These are phyloP conservation scores for Parnassius orleans DNA, from an alignment of 2,888 invertebrate species.

Conservation along the genomic window DNA sequence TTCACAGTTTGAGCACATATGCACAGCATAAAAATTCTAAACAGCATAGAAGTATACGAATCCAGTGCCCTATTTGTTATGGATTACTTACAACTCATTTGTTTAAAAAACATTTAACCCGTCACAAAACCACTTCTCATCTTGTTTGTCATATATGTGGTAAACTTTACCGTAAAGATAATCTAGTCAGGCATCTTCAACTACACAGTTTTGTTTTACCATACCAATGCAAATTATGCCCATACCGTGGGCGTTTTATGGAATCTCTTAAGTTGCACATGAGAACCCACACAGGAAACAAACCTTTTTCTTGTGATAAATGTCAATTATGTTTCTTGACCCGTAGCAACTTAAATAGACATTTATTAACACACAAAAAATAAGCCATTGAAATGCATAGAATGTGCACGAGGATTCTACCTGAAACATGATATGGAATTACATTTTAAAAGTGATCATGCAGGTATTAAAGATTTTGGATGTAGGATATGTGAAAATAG, in stretches of 20 bases:
- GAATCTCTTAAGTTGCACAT: not conserved
- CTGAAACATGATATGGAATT: not conserved
- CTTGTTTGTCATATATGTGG: not conserved
- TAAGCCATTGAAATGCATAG: not conserved
- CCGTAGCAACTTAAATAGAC: slow-evolving; percentile 52
- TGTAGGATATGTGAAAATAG: not conserved
- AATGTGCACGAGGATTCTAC: not conserved
- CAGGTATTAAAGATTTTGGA: not conserved
- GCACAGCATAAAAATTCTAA: not conserved
- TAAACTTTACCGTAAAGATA: not conserved
- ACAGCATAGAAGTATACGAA: not conserved
- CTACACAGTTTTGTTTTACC: not conserved
- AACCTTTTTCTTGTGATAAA: slow-evolving; percentile 56
- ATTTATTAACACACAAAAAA: not conserved
- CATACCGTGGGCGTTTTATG: not conserved
- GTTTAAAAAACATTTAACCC: not conserved
- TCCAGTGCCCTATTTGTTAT: not conserved
- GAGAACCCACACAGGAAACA: slow-evolving; percentile 25
- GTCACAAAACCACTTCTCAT: not conserved
- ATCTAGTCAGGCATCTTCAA: not conserved
- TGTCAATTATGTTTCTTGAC: slow-evolving; percentile 54
- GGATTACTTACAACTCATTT: not conserved
- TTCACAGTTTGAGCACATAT: not conserved
- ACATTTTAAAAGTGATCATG: not conserved
- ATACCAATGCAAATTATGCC: not conserved